Percentiles rank a stretch among this genome's conserved stretches.
phyloP scores from a whole-genome alignment of 2,888 invertebrate species.

The Nephrotoma flavescens region DNA sequence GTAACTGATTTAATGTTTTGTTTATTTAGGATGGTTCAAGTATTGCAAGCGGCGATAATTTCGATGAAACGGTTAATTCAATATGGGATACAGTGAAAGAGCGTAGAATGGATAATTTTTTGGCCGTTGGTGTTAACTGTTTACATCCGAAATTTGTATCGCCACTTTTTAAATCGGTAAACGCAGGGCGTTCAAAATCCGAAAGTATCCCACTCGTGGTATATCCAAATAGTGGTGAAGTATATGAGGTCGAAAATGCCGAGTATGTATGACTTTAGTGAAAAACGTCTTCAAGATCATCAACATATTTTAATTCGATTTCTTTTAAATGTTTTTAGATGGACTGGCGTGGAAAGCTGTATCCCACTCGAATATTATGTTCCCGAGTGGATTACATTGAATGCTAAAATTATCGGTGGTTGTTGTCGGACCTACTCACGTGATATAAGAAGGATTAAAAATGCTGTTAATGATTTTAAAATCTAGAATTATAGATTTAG shows the following conservation, averaged over 20 bases:
- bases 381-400: conserved; percentile 64
- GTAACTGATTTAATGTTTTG: neutral
- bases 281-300: neutral
- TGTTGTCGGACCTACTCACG: conserved; percentile 79
- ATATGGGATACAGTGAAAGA: conserved; percentile 47
- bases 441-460: conserved; percentile 59
- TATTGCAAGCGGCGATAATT: conserved; percentile 67
- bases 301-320: neutral
- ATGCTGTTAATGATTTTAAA: conserved; percentile 19
- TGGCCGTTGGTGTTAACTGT: conserved; percentile 86
- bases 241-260: conserved; percentile 20
- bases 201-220: conserved; percentile 59
- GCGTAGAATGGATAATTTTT: conserved; percentile 48
- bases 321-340: conserved; percentile 29
- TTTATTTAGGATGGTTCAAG: conserved; percentile 35
- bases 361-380: conserved; percentile 57
- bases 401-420: conserved; percentile 76
- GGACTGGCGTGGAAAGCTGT: conserved; percentile 56
- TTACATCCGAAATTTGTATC: conserved; percentile 51
- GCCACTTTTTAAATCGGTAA: conserved; percentile 41
- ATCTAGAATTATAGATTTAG: conserved; percentile 8
- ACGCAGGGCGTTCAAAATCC: conserved; percentile 31
- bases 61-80: conserved; percentile 53
- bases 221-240: conserved; percentile 78
- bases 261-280: conserved; percentile 14